Evolutionary conservation across 2,888 invertebrate species (phyloP).

Genomic region (Cheilosia urbana): DNA sequence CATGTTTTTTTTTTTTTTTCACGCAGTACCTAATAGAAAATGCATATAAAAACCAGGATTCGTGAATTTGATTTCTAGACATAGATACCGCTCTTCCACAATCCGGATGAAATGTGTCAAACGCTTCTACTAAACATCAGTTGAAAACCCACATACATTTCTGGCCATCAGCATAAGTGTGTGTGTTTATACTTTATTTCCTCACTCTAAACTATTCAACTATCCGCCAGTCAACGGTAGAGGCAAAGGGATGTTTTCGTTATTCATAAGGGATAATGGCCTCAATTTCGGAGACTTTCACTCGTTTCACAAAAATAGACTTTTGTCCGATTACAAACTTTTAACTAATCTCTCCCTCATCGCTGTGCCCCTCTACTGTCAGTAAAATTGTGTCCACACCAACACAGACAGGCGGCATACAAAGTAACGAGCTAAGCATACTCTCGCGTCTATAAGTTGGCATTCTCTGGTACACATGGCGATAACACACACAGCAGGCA

Average conservation of each 20-base stretch:
- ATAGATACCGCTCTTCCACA: too few species aligned
- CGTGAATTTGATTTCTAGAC: too few species aligned
- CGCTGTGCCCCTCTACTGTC: slow-evolving; percentile 22
- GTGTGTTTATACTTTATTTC: background rate
- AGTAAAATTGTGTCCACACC: slow-evolving; percentile 27
- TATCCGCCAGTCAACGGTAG: slow-evolving; percentile 5
- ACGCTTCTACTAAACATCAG: slow-evolving; percentile 27
- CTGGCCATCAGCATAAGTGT: background rate
- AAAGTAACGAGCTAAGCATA: slow-evolving; percentile 38
- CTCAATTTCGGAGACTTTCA: slow-evolving; percentile 72
- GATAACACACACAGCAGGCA: slow-evolving; percentile 43
- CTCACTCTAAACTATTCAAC: slow-evolving; percentile 21
- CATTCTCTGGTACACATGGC: slow-evolving; percentile 27
- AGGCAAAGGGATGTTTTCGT: slow-evolving; percentile 56
- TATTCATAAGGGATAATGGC: slow-evolving; percentile 75
- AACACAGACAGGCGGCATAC: slow-evolving; percentile 4
- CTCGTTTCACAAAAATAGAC: slow-evolving; percentile 73
- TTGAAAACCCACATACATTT: slow-evolving; percentile 10
- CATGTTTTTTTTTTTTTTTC: too few species aligned
- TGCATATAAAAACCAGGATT: too few species aligned
- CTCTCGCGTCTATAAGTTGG: slow-evolving; percentile 5
- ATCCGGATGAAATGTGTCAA: slow-evolving; percentile 32
- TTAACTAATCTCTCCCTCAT: slow-evolving; percentile 75
- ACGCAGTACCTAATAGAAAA: too few species aligned
- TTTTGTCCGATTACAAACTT: slow-evolving; percentile 75